Evolutionary conservation across 2,888 invertebrate genomes (phyloP), one percentile per base, ranked within the genome.

Genomic region (Colletes collaris): DNA sequence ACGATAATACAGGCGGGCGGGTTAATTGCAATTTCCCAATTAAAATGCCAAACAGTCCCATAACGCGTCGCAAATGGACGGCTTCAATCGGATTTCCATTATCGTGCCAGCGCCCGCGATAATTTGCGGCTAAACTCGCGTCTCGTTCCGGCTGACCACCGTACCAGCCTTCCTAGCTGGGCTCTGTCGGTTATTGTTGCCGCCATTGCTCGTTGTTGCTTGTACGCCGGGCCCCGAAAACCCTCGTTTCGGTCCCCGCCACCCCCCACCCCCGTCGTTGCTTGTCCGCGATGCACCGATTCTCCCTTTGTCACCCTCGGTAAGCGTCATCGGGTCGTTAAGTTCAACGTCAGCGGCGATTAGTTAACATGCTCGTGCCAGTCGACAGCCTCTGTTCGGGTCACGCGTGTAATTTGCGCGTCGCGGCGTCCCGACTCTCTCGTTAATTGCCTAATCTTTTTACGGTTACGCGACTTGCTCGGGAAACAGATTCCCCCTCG

Each of bases 71-170:
- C 82, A 87, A 90, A 90, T 90, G 87, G 86, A 88, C 84, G 87
- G 87, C 82, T 88, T 83, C 87, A 89, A 90, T 91, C 87, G 90
- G 88, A 90, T 91, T 91, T 91, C 89, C 90, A 91, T 91, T 91
- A 91, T 90, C 89, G 89, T 85, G 78, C 85, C 82, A 88, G 86
- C 87, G 83, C 86, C 27, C 85, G 79, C 87, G 86, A 90, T 91
- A 91, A 91, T 91, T 90, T 90, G 88, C 88, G 89, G 89, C 88
- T 88, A 88, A 89, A 88, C 86, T 88, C 82, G 80, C 78, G 70
- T 81, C 76, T 81, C 82, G 77, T 75, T 80, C 81, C 76, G 76
- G 66, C 63, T 69, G 84, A 84, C 82, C 82, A 76, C 70, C 55
- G 69, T 63, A 53, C 68, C 63, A 11, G 46, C 62, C 66, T 49